A percentile compares a stretch with the other conserved stretches of the same genome.
phyloP scores from a whole-genome alignment of 2,797 vertebrate genomes.

The Tokudaia muenninki region DNA sequence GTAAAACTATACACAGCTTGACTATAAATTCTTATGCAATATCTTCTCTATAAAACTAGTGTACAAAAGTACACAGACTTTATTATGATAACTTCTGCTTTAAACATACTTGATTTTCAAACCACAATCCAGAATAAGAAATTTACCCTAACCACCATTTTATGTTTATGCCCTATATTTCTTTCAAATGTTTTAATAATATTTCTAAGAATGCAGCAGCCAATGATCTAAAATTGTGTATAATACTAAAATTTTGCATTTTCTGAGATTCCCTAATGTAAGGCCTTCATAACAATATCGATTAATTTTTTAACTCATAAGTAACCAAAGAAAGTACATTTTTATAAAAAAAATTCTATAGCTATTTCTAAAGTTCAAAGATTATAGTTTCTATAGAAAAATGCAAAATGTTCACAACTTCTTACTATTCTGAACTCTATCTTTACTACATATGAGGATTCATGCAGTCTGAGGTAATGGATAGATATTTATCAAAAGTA shows the following conservation, averaged over 20 bases:
- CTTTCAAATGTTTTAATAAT: constrained; percentile 61
- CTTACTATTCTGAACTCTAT: neutral
- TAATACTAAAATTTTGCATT: constrained; percentile 58
- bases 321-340: neutral
- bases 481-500: neutral
- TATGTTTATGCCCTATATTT: constrained; percentile 24
- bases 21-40: neutral
- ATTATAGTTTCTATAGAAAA: neutral
- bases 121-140: constrained; percentile 35
- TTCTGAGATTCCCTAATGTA: constrained; percentile 52
- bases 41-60: neutral
- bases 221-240: constrained; percentile 63
- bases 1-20: neutral
- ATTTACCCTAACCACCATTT: neutral
- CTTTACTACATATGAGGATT: neutral
- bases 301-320: constrained; percentile 53
- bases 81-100: constrained; percentile 4
- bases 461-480: neutral
- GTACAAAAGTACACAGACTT: neutral
- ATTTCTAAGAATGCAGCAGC: neutral
- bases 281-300: constrained; percentile 61
- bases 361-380: too few species aligned
- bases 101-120: neutral
- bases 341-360: neutral
- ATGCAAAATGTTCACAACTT: neutral